Evolutionary conservation across 2,888 invertebrate genomes (phyloP), one percentile per base, ranked within the genome.

Genomic region (Epistrophella euchroma): DNA sequence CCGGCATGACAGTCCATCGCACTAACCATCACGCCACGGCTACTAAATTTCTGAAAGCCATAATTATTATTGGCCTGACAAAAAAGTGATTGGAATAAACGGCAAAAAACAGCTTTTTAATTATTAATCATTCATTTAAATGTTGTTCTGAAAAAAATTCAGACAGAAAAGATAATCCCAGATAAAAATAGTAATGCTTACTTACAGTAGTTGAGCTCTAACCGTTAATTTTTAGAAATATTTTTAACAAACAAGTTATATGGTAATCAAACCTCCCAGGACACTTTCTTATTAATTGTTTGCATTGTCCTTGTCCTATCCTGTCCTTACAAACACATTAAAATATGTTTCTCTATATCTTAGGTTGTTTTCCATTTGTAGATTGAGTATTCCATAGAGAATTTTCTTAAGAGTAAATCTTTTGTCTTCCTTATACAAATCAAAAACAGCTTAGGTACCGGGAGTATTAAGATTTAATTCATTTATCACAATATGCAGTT

Each of bases 391-490:
- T 52, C 43, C 17, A 37, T 35, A 45, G 64, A 60, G 9, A 19
- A 74, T 52, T 66, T 78, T 43, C 73, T 74, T 55, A 45, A 72
- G 70, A 50, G 71, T 77, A 77, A 81, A 86, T 74, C 82, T 71
- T 70, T 76, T 86, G 77, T 78, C 73, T 74, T 62, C 40, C 47
- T 74, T 62, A 58, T 71, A 81, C 70, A 86, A 82, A 82, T 86
- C 86, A 86, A 71, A 86, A 86, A 78, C 86, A 86, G 82, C 70
- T 82, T 86, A 56, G 37, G 37, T 60, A 66, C 35, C 11, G 40
- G 22, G 13, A 60, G 13, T 52, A 50, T 74, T 45, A 37, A 40
- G 66, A 50, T 64, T 55, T 66, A 25, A 73, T 52, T 66, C 50
- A 62, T 55, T 17, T 25, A 37, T 11, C 15, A 40, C n/a, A 22